Evolutionary conservation across 2,797 vertebrate species (phyloP).

Genomic region (Falco peregrinus): DNA sequence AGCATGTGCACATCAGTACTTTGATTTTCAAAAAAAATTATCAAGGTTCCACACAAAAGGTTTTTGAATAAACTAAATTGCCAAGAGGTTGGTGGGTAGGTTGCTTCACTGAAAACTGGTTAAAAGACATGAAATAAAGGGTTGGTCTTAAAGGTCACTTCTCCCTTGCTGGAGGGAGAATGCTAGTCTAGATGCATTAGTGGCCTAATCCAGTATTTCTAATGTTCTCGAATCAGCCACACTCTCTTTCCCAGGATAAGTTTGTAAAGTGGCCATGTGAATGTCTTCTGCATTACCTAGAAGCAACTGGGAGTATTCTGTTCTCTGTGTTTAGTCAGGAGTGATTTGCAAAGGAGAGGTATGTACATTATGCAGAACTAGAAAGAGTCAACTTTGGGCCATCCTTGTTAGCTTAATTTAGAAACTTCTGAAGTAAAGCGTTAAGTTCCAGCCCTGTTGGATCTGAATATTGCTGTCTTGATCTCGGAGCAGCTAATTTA

Average conservation of each 20-base stretch:
- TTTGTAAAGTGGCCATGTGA: neutral
- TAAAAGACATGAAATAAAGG: neutral
- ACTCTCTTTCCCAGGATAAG: neutral
- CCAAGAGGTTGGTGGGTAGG: neutral
- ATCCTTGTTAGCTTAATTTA: neutral
- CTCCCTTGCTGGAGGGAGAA: neutral
- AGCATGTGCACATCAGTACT: neutral
- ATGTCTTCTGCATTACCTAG: neutral
- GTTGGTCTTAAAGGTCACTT: neutral
- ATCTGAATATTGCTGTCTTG: neutral
- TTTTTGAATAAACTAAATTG: neutral
- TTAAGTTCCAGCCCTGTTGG: neutral
- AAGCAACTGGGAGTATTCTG: neutral
- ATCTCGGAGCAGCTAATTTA: conserved; percentile 15
- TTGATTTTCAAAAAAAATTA: neutral
- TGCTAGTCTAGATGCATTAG: neutral
- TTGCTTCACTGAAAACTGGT: neutral
- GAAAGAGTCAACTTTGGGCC: neutral
- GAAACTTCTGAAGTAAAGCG: neutral
- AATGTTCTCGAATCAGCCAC: neutral
- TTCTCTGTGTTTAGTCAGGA: neutral
- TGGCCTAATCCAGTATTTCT: neutral
- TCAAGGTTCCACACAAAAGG: neutral
- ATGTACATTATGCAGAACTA: neutral
- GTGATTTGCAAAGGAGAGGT: neutral